These are phyloP conservation scores for Mohoua ochrocephala DNA, from an alignment of 2,113 vertebrate species.

Conservation along the genomic window DNA sequence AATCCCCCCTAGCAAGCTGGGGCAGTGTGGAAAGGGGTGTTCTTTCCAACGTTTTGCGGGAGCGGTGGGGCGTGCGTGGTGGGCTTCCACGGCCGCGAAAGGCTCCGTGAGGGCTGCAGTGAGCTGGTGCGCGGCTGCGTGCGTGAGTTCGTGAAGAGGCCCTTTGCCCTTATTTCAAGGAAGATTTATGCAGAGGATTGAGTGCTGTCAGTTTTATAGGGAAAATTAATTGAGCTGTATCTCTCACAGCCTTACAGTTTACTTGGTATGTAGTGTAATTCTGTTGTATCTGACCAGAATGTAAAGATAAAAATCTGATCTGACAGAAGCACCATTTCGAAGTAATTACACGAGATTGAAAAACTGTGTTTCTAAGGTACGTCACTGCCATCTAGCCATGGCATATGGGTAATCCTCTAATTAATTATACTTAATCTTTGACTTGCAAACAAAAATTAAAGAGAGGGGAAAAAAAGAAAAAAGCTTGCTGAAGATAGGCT, in stretches of 20 bases:
- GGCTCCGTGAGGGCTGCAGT: not conserved
- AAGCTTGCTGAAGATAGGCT: not conserved
- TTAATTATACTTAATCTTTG: not conserved
- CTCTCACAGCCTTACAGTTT: not conserved
- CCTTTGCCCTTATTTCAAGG: not conserved
- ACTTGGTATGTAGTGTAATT: not conserved
- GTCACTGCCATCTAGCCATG: not conserved
- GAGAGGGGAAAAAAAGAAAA: not conserved
- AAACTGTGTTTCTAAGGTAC: not conserved
- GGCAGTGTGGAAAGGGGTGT: not conserved
- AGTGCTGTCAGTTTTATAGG: not conserved
- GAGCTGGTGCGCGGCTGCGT: not conserved
- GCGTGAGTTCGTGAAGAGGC: not conserved
- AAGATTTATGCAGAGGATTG: not conserved
- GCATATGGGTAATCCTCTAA: not conserved
- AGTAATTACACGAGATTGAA: not conserved
- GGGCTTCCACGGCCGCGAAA: not conserved
- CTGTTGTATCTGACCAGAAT: not conserved
- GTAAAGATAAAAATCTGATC: not conserved
- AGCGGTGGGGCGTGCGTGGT: not conserved
- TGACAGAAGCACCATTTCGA: not conserved
- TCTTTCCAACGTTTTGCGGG: not conserved
- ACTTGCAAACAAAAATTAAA: not conserved
- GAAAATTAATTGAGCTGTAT: not conserved
- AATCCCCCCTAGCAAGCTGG: not conserved